Evolutionary conservation across 2,113 vertebrate genomes (phyloP), one percentile per base, ranked within the genome.

Genomic region (Aviceda subcristata): DNA sequence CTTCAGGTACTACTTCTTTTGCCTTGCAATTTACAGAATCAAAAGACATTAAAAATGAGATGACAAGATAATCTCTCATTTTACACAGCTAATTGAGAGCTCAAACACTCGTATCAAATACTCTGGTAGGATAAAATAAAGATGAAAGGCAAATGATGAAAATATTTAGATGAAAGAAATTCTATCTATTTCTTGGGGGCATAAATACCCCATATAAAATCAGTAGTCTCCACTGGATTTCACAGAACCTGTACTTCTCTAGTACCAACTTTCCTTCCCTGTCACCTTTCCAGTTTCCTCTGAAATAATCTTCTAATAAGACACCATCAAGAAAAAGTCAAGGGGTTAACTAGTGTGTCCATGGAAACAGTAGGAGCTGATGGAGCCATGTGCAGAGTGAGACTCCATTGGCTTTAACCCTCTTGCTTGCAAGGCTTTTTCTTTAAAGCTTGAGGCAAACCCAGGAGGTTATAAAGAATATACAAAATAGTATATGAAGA

Each of bases 31-130:
- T 86, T 81, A 84, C 38, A 76, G 86, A 91, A 96, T 86, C 78
- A 94, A 96, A 97, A 89, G 77, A 87, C 75, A 86, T 66, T 88
- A 92, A 91, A 96, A 95, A 78, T 41, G 48, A 68, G 48, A 78
- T 88, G 86, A 79, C 83, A 91, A 88, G 87, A 95, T 82, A 79
- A 89, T 64, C 41, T 71, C 66, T 82, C 57, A 56, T 92, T 92
- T 96, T 85, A 81, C 32, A 85, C 63, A 94, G 53, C 69, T 95
- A 92, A 95, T 92, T 95, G 86, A 79, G 69, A 72, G 17, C 84
- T 94, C 83, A 87, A 92, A 68, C 5, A 23, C 20, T 87, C 1
- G 0, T 75, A 87, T 71, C 32, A 86, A 94, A 81, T 89, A 67
- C 26, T 87, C 92, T 7, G 26, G 26, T 36, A 81, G 76, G 82